Conservation (phyloP, 2,797 vertebrate genomes). For the Trichosurus vulpecula region DNA sequence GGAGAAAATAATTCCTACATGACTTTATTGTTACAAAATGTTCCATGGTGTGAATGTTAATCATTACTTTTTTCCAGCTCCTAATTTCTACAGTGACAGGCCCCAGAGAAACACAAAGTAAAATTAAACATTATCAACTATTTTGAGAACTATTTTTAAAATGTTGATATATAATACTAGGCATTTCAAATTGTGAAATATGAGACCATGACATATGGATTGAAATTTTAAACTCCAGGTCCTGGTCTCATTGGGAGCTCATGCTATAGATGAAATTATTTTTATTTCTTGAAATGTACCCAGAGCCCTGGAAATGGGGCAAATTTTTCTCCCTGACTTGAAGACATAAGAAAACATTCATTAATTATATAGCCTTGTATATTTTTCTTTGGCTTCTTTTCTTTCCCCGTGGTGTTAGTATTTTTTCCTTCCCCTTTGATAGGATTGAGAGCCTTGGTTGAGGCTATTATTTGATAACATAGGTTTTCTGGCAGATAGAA, state of each 20-base stretch:
- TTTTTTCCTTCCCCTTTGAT: not conserved
- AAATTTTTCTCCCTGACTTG: not conserved
- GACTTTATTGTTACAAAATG: not conserved
- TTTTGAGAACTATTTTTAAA: not conserved
- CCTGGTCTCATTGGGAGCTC: not conserved
- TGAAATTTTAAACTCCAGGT: not conserved
- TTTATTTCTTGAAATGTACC: slow-evolving; percentile 13
- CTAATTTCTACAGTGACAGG: slow-evolving; percentile 1
- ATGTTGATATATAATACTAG: not conserved
- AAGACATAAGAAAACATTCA: not conserved
- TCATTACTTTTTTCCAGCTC: not conserved
- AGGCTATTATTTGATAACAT: not conserved
- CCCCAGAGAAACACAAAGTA: slow-evolving; percentile 21
- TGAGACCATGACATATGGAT: not conserved
- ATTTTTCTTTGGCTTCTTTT: not conserved
- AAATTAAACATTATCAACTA: not conserved
- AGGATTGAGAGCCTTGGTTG: not conserved
- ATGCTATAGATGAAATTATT: not conserved
- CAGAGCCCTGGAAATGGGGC: slow-evolving; percentile 2
- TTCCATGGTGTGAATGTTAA: not conserved
- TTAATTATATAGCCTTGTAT: not conserved
- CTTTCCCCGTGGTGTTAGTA: not conserved
- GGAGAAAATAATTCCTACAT: not conserved
- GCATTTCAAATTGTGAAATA: slow-evolving; percentile 40
- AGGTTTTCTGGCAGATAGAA: not conserved